Percentiles rank a stretch among this genome's conserved stretches.
phyloP scores from a whole-genome alignment of 1,140 invertebrate genomes.

The Mercenaria mercenaria region DNA sequence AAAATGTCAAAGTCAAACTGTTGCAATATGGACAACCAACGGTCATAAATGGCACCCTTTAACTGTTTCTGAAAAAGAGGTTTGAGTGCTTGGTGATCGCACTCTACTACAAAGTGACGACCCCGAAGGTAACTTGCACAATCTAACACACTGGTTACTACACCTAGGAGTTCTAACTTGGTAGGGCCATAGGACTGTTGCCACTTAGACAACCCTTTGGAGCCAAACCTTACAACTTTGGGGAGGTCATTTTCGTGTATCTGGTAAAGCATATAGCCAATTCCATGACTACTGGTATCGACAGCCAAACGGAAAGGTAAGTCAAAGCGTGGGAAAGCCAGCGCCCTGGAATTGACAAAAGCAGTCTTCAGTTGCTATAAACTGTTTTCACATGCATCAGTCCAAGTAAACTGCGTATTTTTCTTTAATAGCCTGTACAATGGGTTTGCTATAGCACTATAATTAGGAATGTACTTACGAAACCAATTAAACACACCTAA shows the following conservation, averaged over 20 bases:
- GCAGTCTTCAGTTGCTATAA: constrained; percentile 39
- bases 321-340: constrained; percentile 62
- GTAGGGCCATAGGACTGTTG: constrained; percentile 69
- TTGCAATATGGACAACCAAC: constrained; percentile 62
- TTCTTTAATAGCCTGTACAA: constrained; percentile 57
- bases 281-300: constrained; percentile 64
- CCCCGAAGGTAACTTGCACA: constrained; percentile 59
- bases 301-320: constrained; percentile 50
- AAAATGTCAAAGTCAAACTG: constrained; percentile 65
- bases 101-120: constrained; percentile 31
- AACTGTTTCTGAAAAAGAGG: constrained; percentile 60
- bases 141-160: constrained; percentile 63
- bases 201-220: constrained; percentile 63
- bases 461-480: constrained; percentile 58
- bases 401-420: constrained; percentile 40
- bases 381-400: neutral
- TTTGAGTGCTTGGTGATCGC: constrained; percentile 66
- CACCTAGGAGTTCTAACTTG: constrained; percentile 66
- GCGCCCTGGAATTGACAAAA: constrained; percentile 7
- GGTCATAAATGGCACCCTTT: constrained; percentile 66
- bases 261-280: constrained; percentile 69
- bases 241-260: constrained; percentile 30
- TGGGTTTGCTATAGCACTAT: constrained; percentile 46
- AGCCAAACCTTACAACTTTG: constrained; percentile 58
- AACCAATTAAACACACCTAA: constrained; percentile 71